Evolutionary conservation across 1,140 invertebrate genomes (phyloP), one percentile per base, ranked within the genome.

Genomic region (Drosophila insularis): DNA sequence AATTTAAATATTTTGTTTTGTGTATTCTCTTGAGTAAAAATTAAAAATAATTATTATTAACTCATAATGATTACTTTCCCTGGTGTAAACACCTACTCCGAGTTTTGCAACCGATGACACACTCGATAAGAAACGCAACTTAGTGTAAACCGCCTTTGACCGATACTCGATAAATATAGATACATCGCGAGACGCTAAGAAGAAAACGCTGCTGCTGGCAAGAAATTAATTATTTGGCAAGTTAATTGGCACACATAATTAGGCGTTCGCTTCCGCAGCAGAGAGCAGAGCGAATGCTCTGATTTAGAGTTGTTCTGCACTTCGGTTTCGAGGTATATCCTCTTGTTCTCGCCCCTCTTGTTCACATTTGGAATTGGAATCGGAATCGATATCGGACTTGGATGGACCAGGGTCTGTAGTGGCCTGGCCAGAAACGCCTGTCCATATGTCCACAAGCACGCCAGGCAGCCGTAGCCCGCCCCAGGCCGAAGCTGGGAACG

Each of bases 381-480:
- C 43, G 43, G 43, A 50, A 50, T 50, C 43, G 43, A 50, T 50
- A 50, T 50, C 17, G 43, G 13, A 50, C 39, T 50, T 1, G 23
- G 14, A 61, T 23, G 13, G 7, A 35, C 8, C 21, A 11, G 11
- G 31, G 37, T 40, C 10, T 32, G 40, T 37, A 17, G n/a, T 39
- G 43, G n/a, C 32, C 31, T 13, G 40, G 21, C 11, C 19, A 35
- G 17, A 13, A 14, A n/a, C 27, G 11, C 55, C 19, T 64, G 58
- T 68, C 64, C 59, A 77, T 79, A 65, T 85, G 61, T 73, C 80
- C 50, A 73, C 80, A 68, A 75, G 60, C 68, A 84, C 56, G 61
- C 54, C 76, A 54, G 56, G 50, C 58, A 82, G 71, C 69, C 76
- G 68, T 31, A 50, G 76, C 56, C 80, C 74, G 61, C 40, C 68